A percentile compares a stretch with the other conserved stretches of the same genome.
phyloP scores from a whole-genome alignment of 2,113 vertebrate species.

The Amblyopsis rosae region DNA sequence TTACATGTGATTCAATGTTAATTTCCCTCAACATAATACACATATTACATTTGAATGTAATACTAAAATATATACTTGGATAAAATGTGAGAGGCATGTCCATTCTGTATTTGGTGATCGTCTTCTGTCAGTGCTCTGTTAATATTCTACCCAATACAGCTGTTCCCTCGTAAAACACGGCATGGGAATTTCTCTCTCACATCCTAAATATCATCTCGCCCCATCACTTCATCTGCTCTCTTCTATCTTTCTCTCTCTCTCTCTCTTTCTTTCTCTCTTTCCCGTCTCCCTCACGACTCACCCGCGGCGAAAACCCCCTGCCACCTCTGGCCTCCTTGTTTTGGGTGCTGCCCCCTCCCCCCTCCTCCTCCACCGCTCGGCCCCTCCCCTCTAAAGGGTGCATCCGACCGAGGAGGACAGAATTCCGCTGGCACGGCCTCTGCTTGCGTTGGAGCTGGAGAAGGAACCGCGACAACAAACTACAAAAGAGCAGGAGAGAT shows the following conservation, averaged over 20 bases:
- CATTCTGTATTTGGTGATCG: background rate
- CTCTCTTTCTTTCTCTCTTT: background rate
- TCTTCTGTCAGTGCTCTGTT: background rate
- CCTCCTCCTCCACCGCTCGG: background rate
- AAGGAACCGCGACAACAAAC: slow-evolving; percentile 63
- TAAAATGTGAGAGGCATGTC: background rate
- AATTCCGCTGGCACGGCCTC: slow-evolving; percentile 58
- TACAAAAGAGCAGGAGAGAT: slow-evolving; percentile 60
- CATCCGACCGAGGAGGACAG: slow-evolving; percentile 24
- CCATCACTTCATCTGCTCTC: slow-evolving; percentile 42
- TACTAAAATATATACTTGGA: too few species aligned
- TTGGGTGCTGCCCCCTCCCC: slow-evolving; percentile 2
- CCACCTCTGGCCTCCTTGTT: slow-evolving; percentile 1
- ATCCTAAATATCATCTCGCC: slow-evolving; percentile 37
- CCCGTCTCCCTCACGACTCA: background rate
- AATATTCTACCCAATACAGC: background rate
- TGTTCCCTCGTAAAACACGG: slow-evolving; percentile 13
- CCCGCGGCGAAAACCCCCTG: background rate
- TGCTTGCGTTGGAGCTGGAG: slow-evolving; percentile 76
- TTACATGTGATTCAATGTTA: too few species aligned
- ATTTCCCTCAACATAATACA: background rate
- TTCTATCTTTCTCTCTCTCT: background rate
- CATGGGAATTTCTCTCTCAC: slow-evolving; percentile 4
- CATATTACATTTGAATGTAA: background rate
- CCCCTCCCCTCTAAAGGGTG: slow-evolving; percentile 21